Evolutionary conservation across 30 jellyfish, hydroid and myxozoan genomes (phyloP).

Genomic region (Hydra vulgaris): DNA sequence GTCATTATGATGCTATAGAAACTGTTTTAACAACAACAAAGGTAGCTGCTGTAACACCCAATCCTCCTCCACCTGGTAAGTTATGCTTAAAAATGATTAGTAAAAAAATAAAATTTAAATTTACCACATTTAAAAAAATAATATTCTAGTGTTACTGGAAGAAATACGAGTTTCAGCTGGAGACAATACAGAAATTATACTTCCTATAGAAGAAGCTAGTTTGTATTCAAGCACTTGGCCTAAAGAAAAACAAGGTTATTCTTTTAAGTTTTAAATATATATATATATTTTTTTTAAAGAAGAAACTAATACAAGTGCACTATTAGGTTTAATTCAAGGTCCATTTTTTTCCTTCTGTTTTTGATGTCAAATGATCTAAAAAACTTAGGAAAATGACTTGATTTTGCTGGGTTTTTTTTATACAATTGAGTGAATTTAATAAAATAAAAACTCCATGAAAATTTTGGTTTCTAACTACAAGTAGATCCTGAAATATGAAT

Average conservation of each 20-base stretch:
- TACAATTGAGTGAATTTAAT: no score
- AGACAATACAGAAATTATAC: slow-evolving; percentile 63
- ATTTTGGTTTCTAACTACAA: no score
- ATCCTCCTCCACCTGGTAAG: background rate
- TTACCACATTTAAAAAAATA: no score
- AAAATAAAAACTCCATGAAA: no score
- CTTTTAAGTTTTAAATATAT: background rate
- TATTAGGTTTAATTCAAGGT: no score
- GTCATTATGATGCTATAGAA: background rate
- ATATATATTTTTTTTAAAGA: background rate
- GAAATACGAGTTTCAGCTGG: slow-evolving; percentile 93
- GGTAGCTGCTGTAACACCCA: background rate
- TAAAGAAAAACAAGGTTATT: slow-evolving; percentile 78
- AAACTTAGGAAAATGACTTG: no score
- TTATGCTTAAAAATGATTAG: background rate
- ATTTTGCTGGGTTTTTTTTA: no score
- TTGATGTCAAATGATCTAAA: no score
- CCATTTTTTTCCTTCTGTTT: no score
- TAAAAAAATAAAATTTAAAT: no score
- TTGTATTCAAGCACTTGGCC: slow-evolving; percentile 99
- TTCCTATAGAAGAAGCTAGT: slow-evolving; percentile 76
- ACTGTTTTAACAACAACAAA: background rate
- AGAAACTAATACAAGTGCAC: no score
- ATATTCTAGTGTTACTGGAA: background rate
- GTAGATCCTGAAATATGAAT: no score